These are phyloP conservation scores for Sardina pilchardus DNA, from an alignment of 2,113 vertebrate species.

Conservation along the genomic window DNA sequence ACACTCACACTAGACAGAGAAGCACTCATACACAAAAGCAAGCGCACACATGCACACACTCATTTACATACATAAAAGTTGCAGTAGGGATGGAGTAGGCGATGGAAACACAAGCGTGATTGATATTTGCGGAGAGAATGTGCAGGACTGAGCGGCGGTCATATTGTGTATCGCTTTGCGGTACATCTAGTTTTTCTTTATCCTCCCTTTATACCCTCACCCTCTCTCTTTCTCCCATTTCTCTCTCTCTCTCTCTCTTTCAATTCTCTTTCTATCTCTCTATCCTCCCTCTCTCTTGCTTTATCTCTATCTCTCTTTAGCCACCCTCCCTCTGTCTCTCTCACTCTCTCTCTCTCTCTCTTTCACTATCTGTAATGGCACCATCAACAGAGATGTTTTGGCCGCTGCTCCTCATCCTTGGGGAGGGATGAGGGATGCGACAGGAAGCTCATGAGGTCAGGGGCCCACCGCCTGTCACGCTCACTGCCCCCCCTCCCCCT, in stretches of 20 bases:
- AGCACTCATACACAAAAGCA: too few species aligned
- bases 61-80: too few species aligned
- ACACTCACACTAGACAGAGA: too few species aligned
- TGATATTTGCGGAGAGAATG: too few species aligned
- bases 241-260: not conserved
- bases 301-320: not conserved
- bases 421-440: not conserved
- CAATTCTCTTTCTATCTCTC: not conserved
- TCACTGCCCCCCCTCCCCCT: not conserved
- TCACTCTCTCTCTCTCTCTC: not conserved
- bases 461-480: not conserved
- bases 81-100: too few species aligned
- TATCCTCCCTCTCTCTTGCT: not conserved
- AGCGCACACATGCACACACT: too few species aligned
- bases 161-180: too few species aligned
- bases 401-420: not conserved
- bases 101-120: too few species aligned
- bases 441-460: not conserved
- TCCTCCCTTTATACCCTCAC: not conserved
- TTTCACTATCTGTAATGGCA: not conserved
- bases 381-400: not conserved
- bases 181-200: too few species aligned
- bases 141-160: too few species aligned
- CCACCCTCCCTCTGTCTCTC: not conserved
- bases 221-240: not conserved